Evolutionary conservation across 2,888 invertebrate genomes (phyloP), one percentile per base, ranked within the genome.

Genomic region (Rhagonycha lutea): DNA sequence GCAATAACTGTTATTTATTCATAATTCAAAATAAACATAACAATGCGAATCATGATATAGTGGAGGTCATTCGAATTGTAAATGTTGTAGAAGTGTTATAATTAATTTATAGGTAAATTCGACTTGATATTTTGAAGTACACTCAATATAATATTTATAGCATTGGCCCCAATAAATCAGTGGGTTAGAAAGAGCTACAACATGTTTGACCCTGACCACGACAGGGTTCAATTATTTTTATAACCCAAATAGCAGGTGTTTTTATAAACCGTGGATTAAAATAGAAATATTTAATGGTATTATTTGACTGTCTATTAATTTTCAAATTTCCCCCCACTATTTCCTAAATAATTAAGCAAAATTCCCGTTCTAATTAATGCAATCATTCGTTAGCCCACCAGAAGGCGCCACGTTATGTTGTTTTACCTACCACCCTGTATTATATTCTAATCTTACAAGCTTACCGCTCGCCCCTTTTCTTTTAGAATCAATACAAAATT

Each of bases 1-100:
- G 14, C 29, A 68, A 68, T 47, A 68, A 68, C 29, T 68, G 68
- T 68, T 65, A 65, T 65, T 65, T 65, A 65, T 65, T 65, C 23
- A 26, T 65, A 65, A 65, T 65, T 65, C 63, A 26, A 12, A 23
- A 65, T 24, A 14, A 61, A 65, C 47, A 47, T n/a, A 47, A 47
- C 47, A 47, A 47, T 47, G 47, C 47, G 47, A 47, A 47, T 47
- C 47, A 47, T 47, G 47, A 5, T 47, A 63, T 24, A 63, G 8
- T 63, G 14, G 24, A 63, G 24, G 23, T 63, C 63, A 63, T 63
- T 63, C 63, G 24, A 63, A 63, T 24, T 63, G 63, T 24, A 23
- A 63, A 63, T 63, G 23, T n/a, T 7, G 47, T 32, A 12, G n/a
- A 2, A 7, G 5, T 47, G 32, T 12, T 12, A 12, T 32, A 32